Evolutionary conservation across 1,140 invertebrate genomes (phyloP), one percentile per base, ranked within the genome.

Genomic region (Anoplolepis gracilipes): DNA sequence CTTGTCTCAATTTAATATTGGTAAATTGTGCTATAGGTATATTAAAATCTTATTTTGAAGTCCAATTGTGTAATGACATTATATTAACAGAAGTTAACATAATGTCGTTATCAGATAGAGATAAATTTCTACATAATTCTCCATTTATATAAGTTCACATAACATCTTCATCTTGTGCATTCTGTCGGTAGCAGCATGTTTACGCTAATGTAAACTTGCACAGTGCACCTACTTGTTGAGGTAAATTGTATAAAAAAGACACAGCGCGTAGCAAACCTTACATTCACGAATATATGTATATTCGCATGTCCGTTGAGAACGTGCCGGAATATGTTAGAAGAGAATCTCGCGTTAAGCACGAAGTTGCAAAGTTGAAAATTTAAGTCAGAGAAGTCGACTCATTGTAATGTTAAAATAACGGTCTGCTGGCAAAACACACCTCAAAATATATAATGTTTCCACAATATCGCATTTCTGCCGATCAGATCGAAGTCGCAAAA

Each of bases 281-380:
- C 36, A 72, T 57, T 72, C 28, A 36, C 67, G 78, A n/a, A 61
- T 82, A 73, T 67, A 39, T 42, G 53, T 67, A 39, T 42, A 36
- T 25, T 82, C 67, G 78, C 78, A 73, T 82, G 78, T 82, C 53
- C 36, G 78, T 42, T 36, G 46, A 57, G 25, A 57, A 57, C 70
- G 36, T 61, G 67, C 46, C 36, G 36, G 65, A 81, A 81, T 65
- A 53, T 81, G 65, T 55, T 61, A 19, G 53, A 46, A 61, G 39
- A 13, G n/a, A 82, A 82, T 82, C 78, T 73, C 78, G 67, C 53
- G 78, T 82, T 82, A 73, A 82, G 78, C 78, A 82, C 78, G 78
- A 73, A 82, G 67, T 82, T 67, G 78, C 39, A 13, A 73, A 82
- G 78, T 82, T 82, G 78, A 82, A 59, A 67, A 73, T 55, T 69